Percentiles rank a stretch among this genome's conserved stretches.
phyloP scores from a whole-genome alignment of 2,888 invertebrate genomes.

The Tetheella fluctuosa region DNA sequence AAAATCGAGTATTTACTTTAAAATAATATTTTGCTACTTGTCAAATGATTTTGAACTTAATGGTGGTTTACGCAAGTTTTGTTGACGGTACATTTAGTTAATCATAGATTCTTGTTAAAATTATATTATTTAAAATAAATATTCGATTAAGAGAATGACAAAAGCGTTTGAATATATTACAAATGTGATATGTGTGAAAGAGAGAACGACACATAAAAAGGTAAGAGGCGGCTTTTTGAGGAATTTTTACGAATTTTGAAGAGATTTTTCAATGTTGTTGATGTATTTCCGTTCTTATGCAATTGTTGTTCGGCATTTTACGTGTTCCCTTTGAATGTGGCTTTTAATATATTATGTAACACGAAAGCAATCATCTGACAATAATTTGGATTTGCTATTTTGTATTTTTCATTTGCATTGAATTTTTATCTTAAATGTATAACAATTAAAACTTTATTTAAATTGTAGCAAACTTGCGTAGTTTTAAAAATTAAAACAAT shows the following conservation, averaged over 20 bases:
- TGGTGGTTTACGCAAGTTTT: not conserved
- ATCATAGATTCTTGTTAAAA: too few species aligned
- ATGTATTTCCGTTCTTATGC: slow-evolving; percentile 31
- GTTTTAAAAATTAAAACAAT: too few species aligned
- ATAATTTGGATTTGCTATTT: slow-evolving; percentile 61
- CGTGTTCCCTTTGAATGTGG: slow-evolving; percentile 24
- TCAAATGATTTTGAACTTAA: not conserved
- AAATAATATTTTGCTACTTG: not conserved
- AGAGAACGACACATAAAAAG: slow-evolving; percentile 31
- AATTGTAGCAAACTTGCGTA: too few species aligned
- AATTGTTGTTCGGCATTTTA: slow-evolving; percentile 9
- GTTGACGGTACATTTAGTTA: not conserved
- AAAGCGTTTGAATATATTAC: not conserved
- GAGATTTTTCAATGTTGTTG: slow-evolving; percentile 58
- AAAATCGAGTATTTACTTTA: slow-evolving; percentile 1
- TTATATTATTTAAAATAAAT: not conserved
- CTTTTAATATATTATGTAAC: slow-evolving; percentile 24
- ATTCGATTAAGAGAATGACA: not conserved
- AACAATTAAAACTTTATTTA: too few species aligned
- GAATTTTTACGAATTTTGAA: slow-evolving; percentile 57
- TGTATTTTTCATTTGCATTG: slow-evolving; percentile 24
- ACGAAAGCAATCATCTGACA: slow-evolving; percentile 70
- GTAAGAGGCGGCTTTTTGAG: slow-evolving; percentile 51
- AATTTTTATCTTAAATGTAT: too few species aligned
- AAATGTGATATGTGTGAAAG: slow-evolving; percentile 25